Conservation (phyloP, 2,797 vertebrate genomes). For the Zenarchopterus dispar region DNA sequence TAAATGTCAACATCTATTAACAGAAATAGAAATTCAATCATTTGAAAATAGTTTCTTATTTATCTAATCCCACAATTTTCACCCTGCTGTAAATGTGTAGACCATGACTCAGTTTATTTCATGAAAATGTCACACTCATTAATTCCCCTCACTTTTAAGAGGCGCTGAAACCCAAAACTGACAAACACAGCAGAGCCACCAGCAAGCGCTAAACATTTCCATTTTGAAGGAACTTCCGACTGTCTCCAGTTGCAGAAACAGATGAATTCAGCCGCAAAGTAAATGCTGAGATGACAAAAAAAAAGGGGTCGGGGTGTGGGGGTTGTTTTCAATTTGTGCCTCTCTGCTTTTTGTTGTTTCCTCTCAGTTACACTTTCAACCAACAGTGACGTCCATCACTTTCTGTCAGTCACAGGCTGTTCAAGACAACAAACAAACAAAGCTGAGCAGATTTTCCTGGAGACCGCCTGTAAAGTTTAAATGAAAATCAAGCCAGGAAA, state of each 20-base stretch:
- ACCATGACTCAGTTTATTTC: conserved; percentile 1
- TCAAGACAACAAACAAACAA: conserved; percentile 28
- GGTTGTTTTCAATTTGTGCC: conserved; percentile 17
- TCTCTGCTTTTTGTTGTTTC: conserved; percentile 32
- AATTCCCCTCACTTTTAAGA: conserved; percentile 17
- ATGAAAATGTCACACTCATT: conserved; percentile 19
- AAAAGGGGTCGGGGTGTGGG: not conserved
- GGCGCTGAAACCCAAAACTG: conserved; percentile 11
- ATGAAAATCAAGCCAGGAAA: conserved; percentile 13
- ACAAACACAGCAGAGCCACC: conserved; percentile 5
- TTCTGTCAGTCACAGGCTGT: conserved; percentile 21
- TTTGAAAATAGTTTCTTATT: not conserved
- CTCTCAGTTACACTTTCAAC: conserved; percentile 22
- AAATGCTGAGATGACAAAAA: conserved; percentile 10
- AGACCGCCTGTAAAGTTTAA: conserved; percentile 4
- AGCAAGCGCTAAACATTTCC: conserved; percentile 14
- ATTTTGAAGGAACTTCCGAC: conserved; percentile 13
- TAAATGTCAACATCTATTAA: no score
- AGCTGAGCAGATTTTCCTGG: conserved; percentile 14
- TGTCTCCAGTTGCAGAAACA: conserved; percentile 11
- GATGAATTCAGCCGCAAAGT: conserved; percentile 14
- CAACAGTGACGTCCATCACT: conserved; percentile 17
- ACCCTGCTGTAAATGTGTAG: conserved; percentile 4
- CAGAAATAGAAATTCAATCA: not conserved
- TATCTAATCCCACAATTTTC: not conserved